Evolutionary conservation across 2,797 vertebrate species (phyloP).

Genomic region (Fratercula arctica): DNA sequence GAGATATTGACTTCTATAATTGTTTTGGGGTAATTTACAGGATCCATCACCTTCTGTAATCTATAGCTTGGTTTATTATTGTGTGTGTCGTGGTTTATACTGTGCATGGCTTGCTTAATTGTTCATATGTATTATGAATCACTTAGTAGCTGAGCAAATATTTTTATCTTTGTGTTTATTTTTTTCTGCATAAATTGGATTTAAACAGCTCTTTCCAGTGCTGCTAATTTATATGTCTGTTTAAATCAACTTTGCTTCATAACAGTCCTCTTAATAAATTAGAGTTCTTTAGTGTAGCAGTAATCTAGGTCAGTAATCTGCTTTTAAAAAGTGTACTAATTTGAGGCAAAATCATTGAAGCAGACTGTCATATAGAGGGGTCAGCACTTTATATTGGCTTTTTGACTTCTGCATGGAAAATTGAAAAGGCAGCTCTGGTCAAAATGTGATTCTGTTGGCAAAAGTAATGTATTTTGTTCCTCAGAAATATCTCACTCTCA

Average conservation of each 20-base stretch:
- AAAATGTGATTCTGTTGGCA: background rate
- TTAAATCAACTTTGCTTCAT: conserved; percentile 25
- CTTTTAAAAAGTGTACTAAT: background rate
- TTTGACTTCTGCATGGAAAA: background rate
- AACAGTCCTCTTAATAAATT: conserved; percentile 16
- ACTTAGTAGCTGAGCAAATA: background rate
- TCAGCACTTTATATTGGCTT: background rate
- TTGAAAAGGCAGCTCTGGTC: background rate
- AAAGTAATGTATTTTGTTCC: background rate
- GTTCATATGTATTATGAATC: background rate
- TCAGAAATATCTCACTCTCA: background rate
- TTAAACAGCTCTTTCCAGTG: conserved; percentile 15
- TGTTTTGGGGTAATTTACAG: background rate
- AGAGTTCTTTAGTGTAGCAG: background rate
- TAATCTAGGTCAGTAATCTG: background rate
- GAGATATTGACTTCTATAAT: background rate
- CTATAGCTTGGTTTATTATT: background rate
- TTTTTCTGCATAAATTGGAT: background rate
- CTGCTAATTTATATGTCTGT: conserved; percentile 9
- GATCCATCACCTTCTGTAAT: background rate
- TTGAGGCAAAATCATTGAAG: background rate
- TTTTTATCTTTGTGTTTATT: background rate
- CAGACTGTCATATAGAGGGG: background rate
- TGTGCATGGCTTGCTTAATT: background rate
- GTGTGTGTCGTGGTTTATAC: background rate